Percentiles rank a stretch among this genome's conserved stretches.
phyloP scores from a whole-genome alignment of 2,888 invertebrate species.

The Galerucella pusilla region DNA sequence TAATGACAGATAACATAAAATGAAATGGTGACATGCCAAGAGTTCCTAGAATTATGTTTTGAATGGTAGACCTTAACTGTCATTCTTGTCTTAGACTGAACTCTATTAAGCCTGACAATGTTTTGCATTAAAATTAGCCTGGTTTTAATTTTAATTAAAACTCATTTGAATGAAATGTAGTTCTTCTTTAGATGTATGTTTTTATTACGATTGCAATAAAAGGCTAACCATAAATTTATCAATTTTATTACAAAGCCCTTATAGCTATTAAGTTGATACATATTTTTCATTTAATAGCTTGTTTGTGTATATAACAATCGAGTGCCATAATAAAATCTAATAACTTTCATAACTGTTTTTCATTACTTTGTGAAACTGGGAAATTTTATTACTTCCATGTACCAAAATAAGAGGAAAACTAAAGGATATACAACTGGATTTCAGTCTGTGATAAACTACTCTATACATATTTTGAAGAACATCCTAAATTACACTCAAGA shows the following conservation, averaged over 20 bases:
- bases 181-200: not conserved
- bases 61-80: too few relatives aligned
- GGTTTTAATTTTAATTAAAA: too few relatives aligned
- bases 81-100: too few relatives aligned
- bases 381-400: constrained; percentile 48
- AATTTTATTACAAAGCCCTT: constrained; percentile 35
- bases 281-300: constrained; percentile 56
- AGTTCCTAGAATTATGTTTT: too few relatives aligned
- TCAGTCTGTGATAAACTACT: not conserved
- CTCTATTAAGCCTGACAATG: too few relatives aligned
- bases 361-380: constrained; percentile 53
- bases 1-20: too few relatives aligned
- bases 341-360: constrained; percentile 52
- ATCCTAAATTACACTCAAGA: too few relatives aligned
- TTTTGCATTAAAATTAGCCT: too few relatives aligned
- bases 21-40: too few relatives aligned
- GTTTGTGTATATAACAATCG: constrained; percentile 51
- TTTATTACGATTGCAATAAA: constrained; percentile 44
- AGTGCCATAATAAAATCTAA: constrained; percentile 44
- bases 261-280: constrained; percentile 54
- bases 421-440: constrained; percentile 21
- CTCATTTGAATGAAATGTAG: not conserved
- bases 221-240: constrained; percentile 46
- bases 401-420: constrained; percentile 33
- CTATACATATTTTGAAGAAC: too few relatives aligned